A percentile compares a stretch with the other conserved stretches of the same genome.
Conservation (phyloP, 2,113 vertebrate species). For the Otus sunia region DNA sequence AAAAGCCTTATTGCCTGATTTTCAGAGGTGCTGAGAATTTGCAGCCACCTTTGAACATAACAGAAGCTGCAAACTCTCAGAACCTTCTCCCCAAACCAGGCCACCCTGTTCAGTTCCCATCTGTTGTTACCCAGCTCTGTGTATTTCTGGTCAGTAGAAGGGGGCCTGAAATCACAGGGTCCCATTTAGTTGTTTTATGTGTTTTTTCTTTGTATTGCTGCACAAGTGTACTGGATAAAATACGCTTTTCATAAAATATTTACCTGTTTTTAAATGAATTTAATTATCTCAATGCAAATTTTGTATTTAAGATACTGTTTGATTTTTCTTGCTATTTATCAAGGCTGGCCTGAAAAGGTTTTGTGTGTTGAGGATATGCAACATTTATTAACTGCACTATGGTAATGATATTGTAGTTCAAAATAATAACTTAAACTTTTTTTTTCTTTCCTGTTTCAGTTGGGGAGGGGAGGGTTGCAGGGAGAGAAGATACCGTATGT, state of each 20-base stretch:
- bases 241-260: conserved; percentile 71
- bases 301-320: conserved; percentile 75
- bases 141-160: conserved; percentile 56
- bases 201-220: conserved; percentile 64
- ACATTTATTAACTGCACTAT: conserved; percentile 78
- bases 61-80: neutral
- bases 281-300: conserved; percentile 82
- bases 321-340: conserved; percentile 79
- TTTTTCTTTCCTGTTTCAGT: neutral
- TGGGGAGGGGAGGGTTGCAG: neutral
- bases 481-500: conserved; percentile 68
- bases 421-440: conserved; percentile 71
- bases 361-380: conserved; percentile 75
- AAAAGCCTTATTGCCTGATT: conserved; percentile 51
- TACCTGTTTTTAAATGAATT: conserved; percentile 78
- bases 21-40: conserved; percentile 13
- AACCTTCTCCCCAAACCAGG: neutral
- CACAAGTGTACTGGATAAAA: conserved; percentile 76
- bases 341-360: conserved; percentile 75
- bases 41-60: neutral
- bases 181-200: conserved; percentile 45
- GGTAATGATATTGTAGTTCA: conserved; percentile 68
- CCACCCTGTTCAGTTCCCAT: neutral
- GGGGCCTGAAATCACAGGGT: conserved; percentile 22
- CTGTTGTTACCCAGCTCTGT: conserved; percentile 32